phyloP scores from a whole-genome alignment of 2,797 vertebrate species.

The Strix occidentalis region DNA sequence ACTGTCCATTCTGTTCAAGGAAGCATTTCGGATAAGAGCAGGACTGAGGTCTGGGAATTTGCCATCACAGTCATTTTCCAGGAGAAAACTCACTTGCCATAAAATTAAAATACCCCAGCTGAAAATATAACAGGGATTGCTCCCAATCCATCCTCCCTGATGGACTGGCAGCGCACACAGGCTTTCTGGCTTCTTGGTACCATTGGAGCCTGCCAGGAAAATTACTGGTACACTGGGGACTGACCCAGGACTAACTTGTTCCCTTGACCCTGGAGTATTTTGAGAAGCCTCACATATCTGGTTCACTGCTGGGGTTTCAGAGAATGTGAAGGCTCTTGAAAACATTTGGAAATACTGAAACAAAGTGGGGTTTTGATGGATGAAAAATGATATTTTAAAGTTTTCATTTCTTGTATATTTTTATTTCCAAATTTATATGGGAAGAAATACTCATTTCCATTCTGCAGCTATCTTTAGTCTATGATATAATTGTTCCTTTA shows the following conservation, averaged over 20 bases:
- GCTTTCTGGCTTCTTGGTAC: background rate
- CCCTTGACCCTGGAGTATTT: background rate
- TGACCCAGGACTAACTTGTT: background rate
- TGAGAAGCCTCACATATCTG: background rate
- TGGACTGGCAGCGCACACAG: background rate
- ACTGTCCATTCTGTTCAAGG: background rate
- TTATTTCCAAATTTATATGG: background rate
- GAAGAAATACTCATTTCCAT: background rate
- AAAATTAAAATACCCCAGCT: background rate
- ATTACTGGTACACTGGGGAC: background rate
- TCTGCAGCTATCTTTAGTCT: background rate
- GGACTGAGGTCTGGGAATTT: background rate
- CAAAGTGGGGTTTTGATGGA: background rate
- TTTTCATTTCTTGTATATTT: background rate
- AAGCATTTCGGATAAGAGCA: background rate
- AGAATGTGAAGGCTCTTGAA: background rate
- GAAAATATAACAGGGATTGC: background rate
- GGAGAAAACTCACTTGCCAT: background rate
- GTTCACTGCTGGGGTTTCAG: background rate
- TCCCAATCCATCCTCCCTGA: background rate
- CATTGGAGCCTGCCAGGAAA: background rate
- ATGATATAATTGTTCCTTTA: background rate
- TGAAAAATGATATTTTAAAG: background rate
- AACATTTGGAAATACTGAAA: background rate
- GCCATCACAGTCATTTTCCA: background rate